Evolutionary conservation across 37 sponge, comb jelly and placozoan genomes (phyloP), one percentile per base, ranked within the genome.

Genomic region (Haliclona indistincta): DNA sequence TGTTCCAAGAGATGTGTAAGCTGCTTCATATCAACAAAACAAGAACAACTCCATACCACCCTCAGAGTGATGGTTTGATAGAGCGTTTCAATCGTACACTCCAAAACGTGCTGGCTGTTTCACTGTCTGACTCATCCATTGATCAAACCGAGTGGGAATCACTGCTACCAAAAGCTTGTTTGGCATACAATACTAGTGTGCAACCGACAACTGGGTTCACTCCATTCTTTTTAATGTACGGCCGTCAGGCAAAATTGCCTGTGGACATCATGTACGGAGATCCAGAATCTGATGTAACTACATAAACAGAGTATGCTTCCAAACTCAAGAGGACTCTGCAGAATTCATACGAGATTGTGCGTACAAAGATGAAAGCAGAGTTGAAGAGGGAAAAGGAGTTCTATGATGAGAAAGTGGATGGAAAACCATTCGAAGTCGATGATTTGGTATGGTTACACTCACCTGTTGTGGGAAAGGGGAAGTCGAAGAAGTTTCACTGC

Each of bases 381-480:
- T 38, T 53, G n/a, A 29, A 7, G n/a, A 54, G 37, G 19, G 56
- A 52, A 30, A 71, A 71, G 54, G 73, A 71, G 5, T 33, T 13
- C 19, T 41, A 70, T 44, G 52, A 44, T 25, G n/a, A 70, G 51
- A 70, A 17, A 17, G 71, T 25, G 5, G 52, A 47, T 70, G 51
- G 53, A 4, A 41, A 17, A 8, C 19, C 71, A 2, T 38, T 34
- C 51, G 29, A 56, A 26, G 15, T 17, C 8, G 75, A 44, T 60
- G 75, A 74, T 36, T 32, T 60, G 3, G 75, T 74, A 8, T 38
- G 61, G 75, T 5, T 74, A 2, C 44, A 60, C 63, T 61, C 63
- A 15, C 38, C 38, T 10, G 75, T 74, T 22, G 40, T 38, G 19
- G 43, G 63, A 4, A 19, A 40, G 33, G 61, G 62, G 11, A 13